Evolutionary conservation across 2,888 invertebrate species (phyloP), one percentile per base, ranked within the genome.

Genomic region (Bursaphelenchus okinawaensis): DNA sequence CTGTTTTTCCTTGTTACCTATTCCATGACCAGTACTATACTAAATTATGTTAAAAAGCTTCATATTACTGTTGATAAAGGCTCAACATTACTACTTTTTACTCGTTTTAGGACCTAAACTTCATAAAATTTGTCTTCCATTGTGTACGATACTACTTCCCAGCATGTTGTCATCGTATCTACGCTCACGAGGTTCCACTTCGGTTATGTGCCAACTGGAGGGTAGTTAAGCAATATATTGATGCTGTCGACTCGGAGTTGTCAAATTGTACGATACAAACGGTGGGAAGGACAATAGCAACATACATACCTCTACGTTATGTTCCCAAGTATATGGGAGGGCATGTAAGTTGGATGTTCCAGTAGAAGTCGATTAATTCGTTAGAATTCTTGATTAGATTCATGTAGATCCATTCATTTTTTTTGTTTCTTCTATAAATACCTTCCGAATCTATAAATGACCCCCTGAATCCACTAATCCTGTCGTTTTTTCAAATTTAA

Each of bases 101-200:
- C 54, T 22, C 58, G n/a, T 54, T 73, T 26, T 59, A 79, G 79
- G 77, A 79, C 62, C 69, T 77, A 55, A 72, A 80, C 22, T 66
- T 75, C 4, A 68, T 80, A 60, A 77, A 78, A 52, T 80, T 80
- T 65, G 69, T 79, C 7, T 69, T 80, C 12, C 75, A 78, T 58
- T 57, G 68, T 0, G 67, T 76, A n/a, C 79, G 77, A 55, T 80
- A 75, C 55, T 78, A 77, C 60, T 80, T 76, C 66, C 80, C 80
- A 0, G 66, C 66, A 52, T 65, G 73, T 22, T 70, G 75, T 6
- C 64, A 67, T 23, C 72, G 72, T 6, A 69, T 79, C 27, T 27
- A 77, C 7, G 69, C 80, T 22, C 78, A 68, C 65, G 77, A 78
- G 26, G 71, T 69, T 31, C 78, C 80, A 2, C 63, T 67, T 7